These are phyloP conservation scores for Carcina quercana DNA, from an alignment of 2,888 invertebrate species.

Conservation along the genomic window DNA sequence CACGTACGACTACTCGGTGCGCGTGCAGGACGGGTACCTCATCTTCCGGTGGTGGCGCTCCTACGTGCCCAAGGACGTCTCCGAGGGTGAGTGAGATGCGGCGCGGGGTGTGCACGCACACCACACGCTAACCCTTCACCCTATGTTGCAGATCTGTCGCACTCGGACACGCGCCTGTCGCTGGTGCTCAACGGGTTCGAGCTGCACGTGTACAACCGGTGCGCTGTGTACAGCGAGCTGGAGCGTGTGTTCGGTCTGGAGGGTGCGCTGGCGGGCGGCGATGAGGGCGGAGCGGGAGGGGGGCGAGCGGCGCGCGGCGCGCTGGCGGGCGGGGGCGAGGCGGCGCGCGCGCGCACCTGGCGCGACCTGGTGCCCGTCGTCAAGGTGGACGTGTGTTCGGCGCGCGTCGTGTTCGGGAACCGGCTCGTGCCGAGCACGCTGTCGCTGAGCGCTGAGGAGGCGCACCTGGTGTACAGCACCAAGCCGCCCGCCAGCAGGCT, in stretches of 20 bases:
- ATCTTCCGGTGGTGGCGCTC: constrained; percentile 99
- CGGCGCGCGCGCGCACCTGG: constrained; percentile 93
- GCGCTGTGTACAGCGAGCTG: constrained; percentile 87
- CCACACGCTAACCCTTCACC: background rate
- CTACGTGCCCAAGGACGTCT: constrained; percentile 95
- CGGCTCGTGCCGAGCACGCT: constrained; percentile 94
- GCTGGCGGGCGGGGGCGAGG: constrained; percentile 79
- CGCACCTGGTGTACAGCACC: constrained; percentile 95
- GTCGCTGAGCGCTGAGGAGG: constrained; percentile 94
- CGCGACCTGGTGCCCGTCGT: constrained; percentile 97
- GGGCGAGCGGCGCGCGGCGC: constrained; percentile 67
- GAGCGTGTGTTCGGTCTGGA: constrained; percentile 92
- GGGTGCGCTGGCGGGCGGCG: constrained; percentile 82
- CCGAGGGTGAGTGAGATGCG: constrained; percentile 81
- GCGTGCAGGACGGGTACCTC: constrained; percentile 97
- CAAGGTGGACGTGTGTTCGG: constrained; percentile 94
- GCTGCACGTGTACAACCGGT: constrained; percentile 95
- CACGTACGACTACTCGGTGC: constrained; percentile 92
- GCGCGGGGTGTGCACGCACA: background rate
- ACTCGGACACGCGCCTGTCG: constrained; percentile 93
- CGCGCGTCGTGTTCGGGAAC: constrained; percentile 96
- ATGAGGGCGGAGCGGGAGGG: constrained; percentile 67
- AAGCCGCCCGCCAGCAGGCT: constrained; percentile 95
- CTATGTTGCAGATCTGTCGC: constrained; percentile 86
- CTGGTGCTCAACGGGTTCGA: constrained; percentile 96